Base-by-base conservation (phyloP, 2,113 vertebrate genomes). In the Etheostoma spectabile region DNA sequence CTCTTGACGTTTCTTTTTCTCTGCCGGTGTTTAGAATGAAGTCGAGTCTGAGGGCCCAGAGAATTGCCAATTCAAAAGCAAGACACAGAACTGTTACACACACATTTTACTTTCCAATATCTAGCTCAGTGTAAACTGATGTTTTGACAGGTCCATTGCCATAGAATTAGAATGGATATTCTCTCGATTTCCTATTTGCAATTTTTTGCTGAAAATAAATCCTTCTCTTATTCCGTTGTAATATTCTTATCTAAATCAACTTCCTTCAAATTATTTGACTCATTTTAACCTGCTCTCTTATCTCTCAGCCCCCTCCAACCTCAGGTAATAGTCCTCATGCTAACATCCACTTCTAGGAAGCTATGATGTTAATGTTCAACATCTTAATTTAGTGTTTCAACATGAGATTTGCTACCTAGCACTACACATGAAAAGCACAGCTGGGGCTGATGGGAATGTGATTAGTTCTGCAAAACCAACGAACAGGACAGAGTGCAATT, bases 1-100 rank as follows among this genome's bases (percentile, higher is more conserved):
- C 73, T 67, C 38, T 68, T 57, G 62, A 77, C n/a, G 19, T 73
- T 77, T 48, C 42, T n/a, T 55, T 75, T 74, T 16, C 49, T 42
- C 35, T 38, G 67, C 61, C 16, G 59, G 33, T 79, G 48, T 53
- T 67, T 6, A 19, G 49, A 46, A 51, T 64, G 22, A 74, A 72
- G 46, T 4, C 13, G 57, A 18, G 21, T 72, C 55, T 71, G 38
- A 38, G 24, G 30, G 5, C 11, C n/a, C 63, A 55, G 62, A 24
- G 61, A 71, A 80, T 11, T 33, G 51, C 21, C 24, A 45, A 69
- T 74, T 87, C 46, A 42, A 22, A 66, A 76, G 56, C 45, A 64
- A 30, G 42, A 24, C 22, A 46, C 16, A 35, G 19, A 59, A 59
- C 35, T 38, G 22, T 67, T 13, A 56, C 30, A 62, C 55, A 30